These are phyloP conservation scores for Polypedilum pembai DNA, from an alignment of 1,140 invertebrate genomes.

Conservation along the genomic window DNA sequence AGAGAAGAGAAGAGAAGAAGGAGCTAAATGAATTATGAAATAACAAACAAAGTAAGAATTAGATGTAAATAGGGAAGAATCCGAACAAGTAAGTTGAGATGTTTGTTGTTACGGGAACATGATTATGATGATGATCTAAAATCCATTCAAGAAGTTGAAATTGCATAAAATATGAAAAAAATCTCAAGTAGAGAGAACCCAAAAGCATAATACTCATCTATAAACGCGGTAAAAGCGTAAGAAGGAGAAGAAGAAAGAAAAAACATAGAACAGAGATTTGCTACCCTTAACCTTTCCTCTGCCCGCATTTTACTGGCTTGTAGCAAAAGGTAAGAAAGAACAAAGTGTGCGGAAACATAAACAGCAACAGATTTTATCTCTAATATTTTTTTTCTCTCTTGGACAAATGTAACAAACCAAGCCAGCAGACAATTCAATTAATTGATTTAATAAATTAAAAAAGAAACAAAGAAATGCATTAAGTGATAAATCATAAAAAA, in stretches of 20 bases:
- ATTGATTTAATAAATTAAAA: background rate
- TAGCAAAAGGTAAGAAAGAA: constrained; percentile 5
- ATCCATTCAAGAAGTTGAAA: background rate
- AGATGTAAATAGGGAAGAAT: background rate
- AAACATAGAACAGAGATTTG: background rate
- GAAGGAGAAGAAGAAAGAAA: background rate
- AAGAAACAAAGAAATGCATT: constrained; percentile 4
- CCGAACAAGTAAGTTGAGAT: background rate
- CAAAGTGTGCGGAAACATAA: constrained; percentile 11
- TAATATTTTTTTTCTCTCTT: too few species aligned
- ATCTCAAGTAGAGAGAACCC: background rate
- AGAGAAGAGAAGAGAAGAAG: background rate
- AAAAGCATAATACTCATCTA: background rate
- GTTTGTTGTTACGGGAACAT: background rate
- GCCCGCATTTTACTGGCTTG: background rate
- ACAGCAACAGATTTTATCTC: background rate
- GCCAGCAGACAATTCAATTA: too few species aligned
- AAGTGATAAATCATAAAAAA: constrained; percentile 18
- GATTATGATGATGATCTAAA: background rate
- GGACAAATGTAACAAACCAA: too few species aligned
- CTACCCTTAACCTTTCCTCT: background rate
- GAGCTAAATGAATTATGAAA: constrained; percentile 23
- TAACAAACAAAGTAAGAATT: constrained; percentile 20
- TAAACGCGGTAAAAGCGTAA: background rate
- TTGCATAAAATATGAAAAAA: background rate